These are phyloP conservation scores for Zaprionus africanus DNA, from an alignment of 1,140 invertebrate genomes.

Conservation along the genomic window DNA sequence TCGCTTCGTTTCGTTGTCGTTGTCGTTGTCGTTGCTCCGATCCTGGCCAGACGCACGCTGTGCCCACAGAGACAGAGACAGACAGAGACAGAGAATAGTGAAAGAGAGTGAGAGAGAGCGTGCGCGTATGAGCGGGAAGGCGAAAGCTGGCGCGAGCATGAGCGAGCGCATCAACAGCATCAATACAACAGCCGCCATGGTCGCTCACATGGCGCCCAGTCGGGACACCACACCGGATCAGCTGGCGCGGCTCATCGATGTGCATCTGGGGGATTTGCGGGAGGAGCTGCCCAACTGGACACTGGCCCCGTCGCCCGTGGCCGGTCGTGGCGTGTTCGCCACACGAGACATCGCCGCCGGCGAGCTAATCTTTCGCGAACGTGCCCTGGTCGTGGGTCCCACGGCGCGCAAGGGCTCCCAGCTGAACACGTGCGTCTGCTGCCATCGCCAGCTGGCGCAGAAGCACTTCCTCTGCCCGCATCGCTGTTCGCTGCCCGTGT, in stretches of 20 bases:
- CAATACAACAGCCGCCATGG: conserved; percentile 63
- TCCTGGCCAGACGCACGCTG: conserved; percentile 34
- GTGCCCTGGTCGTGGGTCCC: conserved; percentile 88
- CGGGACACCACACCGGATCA: conserved; percentile 73
- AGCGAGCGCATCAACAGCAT: conserved; percentile 41
- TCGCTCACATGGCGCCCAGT: conserved; percentile 69
- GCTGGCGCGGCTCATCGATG: conserved; percentile 74
- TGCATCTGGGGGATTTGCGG: conserved; percentile 74
- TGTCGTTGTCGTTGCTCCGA: conserved; percentile 25
- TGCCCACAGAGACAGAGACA: neutral
- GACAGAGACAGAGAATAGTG: neutral
- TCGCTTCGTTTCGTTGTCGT: conserved; percentile 9
- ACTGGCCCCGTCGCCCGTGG: conserved; percentile 63
- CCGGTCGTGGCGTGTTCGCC: conserved; percentile 87
- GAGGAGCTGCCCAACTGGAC: conserved; percentile 73
- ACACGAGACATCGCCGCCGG: conserved; percentile 87
- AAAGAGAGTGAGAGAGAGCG: neutral
- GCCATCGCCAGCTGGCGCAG: conserved; percentile 73
- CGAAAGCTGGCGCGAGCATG: conserved; percentile 3
- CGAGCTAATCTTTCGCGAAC: conserved; percentile 89
- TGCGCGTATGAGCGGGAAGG: neutral
- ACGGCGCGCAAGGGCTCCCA: conserved; percentile 77
- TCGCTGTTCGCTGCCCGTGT: conserved; percentile 84
- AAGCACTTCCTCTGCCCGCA: conserved; percentile 84
- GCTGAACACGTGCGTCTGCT: conserved; percentile 78